Percentiles rank a stretch among this genome's conserved stretches.
phyloP scores from a whole-genome alignment of 2,888 invertebrate genomes.

The Apotomis betuletana region DNA sequence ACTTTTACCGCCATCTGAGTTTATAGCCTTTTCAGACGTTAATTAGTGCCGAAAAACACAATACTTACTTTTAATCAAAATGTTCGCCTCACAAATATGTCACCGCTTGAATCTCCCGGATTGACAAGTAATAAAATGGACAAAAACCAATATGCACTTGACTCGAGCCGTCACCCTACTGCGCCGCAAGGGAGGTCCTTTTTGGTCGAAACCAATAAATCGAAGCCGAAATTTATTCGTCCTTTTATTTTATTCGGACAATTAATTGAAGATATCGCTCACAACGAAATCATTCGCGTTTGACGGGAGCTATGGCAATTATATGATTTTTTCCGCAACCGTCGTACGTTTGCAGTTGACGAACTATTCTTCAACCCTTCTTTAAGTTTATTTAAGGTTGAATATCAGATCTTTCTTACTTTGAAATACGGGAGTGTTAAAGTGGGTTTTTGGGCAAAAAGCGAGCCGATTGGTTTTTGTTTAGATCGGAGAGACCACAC shows the following conservation, averaged over 20 bases:
- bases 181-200: constrained; percentile 67
- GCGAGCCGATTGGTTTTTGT: constrained; percentile 68
- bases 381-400: constrained; percentile 6
- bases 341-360: constrained; percentile 21
- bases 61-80: background rate
- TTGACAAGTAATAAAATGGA: constrained; percentile 38
- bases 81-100: constrained; percentile 25
- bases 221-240: constrained; percentile 56
- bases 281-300: constrained; percentile 75
- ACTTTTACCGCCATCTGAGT: background rate
- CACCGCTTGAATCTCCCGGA: constrained; percentile 25
- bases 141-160: constrained; percentile 34
- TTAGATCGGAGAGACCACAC: constrained; percentile 66
- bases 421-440: constrained; percentile 45
- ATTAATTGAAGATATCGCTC: constrained; percentile 73
- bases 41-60: background rate
- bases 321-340: constrained; percentile 51
- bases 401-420: constrained; percentile 11
- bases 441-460: constrained; percentile 64
- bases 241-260: constrained; percentile 62
- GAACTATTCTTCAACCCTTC: background rate
- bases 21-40: background rate
- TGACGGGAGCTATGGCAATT: constrained; percentile 74
- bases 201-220: constrained; percentile 52
- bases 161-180: constrained; percentile 59